Percentiles rank a stretch among this genome's conserved stretches.
phyloP scores from a whole-genome alignment of 2,113 vertebrate species.

The Puntigrus tetrazona region DNA sequence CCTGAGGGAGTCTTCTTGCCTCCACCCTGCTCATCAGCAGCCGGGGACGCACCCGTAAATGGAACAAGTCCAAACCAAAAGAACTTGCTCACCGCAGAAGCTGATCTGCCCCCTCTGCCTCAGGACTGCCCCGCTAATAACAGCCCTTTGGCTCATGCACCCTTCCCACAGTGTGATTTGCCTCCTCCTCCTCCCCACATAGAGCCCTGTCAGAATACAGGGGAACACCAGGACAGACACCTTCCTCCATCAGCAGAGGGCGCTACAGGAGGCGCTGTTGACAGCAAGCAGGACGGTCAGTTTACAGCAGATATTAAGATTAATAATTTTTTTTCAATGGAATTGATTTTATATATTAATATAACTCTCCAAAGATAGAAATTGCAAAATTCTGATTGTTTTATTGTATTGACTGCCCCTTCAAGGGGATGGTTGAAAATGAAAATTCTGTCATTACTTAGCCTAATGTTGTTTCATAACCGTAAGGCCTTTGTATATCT shows the following conservation, averaged over 20 bases:
- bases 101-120: conserved; percentile 50
- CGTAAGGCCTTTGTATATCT: too few species aligned
- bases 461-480: too few species aligned
- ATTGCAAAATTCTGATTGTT: not conserved
- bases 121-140: conserved; percentile 29
- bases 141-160: conserved; percentile 40
- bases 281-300: not conserved
- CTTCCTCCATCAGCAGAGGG: conserved; percentile 36
- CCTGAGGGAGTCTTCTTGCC: conserved; percentile 45
- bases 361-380: not conserved
- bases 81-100: conserved; percentile 19
- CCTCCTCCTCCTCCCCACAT: conserved; percentile 50
- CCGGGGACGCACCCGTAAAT: not conserved
- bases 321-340: not conserved
- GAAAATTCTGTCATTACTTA: too few species aligned
- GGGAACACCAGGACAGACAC: not conserved
- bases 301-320: not conserved
- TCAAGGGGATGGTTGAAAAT: too few species aligned
- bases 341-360: not conserved
- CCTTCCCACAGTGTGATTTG: conserved; percentile 29
- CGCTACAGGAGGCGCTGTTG: not conserved
- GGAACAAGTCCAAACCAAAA: not conserved
- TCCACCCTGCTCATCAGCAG: conserved; percentile 41
- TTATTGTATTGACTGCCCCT: not conserved
- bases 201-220: not conserved